These are phyloP conservation scores for Athene cunicularia DNA, from an alignment of 2,113 vertebrate species.

Conservation along the genomic window DNA sequence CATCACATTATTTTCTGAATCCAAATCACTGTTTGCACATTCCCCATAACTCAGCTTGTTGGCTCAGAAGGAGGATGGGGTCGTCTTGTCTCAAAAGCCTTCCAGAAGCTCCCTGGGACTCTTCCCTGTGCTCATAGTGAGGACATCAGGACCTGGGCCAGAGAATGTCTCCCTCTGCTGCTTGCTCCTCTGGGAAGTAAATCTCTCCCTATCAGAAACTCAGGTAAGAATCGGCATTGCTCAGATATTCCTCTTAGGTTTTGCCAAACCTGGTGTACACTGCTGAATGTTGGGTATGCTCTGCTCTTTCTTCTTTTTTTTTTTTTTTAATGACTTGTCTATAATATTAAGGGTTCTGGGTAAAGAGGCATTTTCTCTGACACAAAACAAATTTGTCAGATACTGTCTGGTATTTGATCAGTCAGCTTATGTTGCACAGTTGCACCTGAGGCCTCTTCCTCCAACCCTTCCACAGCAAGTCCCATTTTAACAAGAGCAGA, in stretches of 20 bases:
- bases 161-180: neutral
- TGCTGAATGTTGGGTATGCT: neutral
- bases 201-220: neutral
- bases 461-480: neutral
- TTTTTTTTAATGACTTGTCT: neutral
- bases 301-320: neutral
- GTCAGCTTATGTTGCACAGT: neutral
- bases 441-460: neutral
- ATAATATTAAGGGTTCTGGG: neutral
- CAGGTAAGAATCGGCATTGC: neutral
- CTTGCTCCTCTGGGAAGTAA: accelerated
- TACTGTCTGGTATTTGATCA: neutral
- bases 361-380: neutral
- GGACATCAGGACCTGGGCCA: neutral
- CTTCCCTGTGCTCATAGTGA: neutral
- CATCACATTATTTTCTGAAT: neutral
- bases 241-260: neutral
- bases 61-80: neutral
- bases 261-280: neutral
- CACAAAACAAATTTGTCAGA: neutral
- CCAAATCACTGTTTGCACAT: neutral
- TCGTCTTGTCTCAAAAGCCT: neutral
- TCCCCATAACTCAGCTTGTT: neutral
- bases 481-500: neutral
- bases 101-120: neutral